These are phyloP conservation scores for Hemistola chrysoprasaria DNA, from an alignment of 2,888 invertebrate genomes.

Conservation along the genomic window DNA sequence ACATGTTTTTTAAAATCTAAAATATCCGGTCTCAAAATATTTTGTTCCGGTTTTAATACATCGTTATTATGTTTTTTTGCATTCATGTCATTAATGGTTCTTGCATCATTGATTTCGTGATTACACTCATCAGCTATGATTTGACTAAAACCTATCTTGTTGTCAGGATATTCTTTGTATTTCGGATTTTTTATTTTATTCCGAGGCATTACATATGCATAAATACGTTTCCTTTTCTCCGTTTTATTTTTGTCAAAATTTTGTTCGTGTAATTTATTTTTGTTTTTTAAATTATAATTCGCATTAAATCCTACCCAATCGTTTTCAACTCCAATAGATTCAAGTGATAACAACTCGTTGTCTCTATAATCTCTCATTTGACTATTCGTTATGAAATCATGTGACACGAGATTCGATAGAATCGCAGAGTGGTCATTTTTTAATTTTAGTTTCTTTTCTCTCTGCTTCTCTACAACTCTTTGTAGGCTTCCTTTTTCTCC, in stretches of 20 bases:
- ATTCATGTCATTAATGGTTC: too few species aligned
- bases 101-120: too few species aligned
- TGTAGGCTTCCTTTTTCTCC: background rate
- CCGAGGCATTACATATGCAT: background rate
- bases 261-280: background rate
- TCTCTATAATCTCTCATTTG: slow-evolving; percentile 6
- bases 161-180: background rate
- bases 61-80: too few species aligned
- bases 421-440: background rate
- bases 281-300: background rate
- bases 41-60: too few species aligned
- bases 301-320: slow-evolving; percentile 2
- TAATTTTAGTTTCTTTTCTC: background rate
- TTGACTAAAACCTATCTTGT: too few species aligned
- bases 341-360: slow-evolving; percentile 5
- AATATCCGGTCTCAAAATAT: too few species aligned
- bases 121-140: too few species aligned
- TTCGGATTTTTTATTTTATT: background rate
- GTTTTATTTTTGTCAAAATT: background rate
- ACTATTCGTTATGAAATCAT: slow-evolving; percentile 8
- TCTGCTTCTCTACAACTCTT: too few species aligned
- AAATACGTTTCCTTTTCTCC: background rate
- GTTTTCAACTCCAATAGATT: slow-evolving; percentile 3
- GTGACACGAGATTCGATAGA: background rate
- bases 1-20: too few species aligned